Evolutionary conservation across 2,888 invertebrate genomes (phyloP).

Genomic region (Hypercompe scribonia): DNA sequence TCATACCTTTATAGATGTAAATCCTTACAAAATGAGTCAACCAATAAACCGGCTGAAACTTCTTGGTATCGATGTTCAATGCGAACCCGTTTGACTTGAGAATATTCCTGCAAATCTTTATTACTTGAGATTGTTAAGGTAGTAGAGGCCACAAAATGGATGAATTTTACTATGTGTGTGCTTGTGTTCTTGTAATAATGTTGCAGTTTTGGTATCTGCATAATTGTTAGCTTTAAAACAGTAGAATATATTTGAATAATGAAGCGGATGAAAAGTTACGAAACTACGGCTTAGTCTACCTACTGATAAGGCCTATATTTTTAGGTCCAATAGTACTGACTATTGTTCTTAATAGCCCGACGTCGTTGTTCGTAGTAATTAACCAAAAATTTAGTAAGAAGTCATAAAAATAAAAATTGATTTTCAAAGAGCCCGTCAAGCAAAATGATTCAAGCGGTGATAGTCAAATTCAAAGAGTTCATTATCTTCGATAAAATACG

Average conservation of each 20-base stretch:
- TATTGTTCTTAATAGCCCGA: not conserved
- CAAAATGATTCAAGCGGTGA: not conserved
- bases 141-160: not conserved
- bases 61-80: not conserved
- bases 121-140: not conserved
- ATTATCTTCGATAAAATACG: too few species aligned
- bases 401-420: not conserved
- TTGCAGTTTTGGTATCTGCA: not conserved
- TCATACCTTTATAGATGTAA: not conserved
- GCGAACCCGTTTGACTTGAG: not conserved
- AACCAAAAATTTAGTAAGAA: too few species aligned
- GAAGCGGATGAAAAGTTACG: not conserved
- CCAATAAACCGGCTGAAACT: slow-evolving; percentile 3
- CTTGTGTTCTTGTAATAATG: not conserved
- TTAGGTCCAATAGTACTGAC: not conserved
- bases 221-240: not conserved
- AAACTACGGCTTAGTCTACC: not conserved
- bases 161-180: not conserved
- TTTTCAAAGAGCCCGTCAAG: not conserved
- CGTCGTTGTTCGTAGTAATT: not conserved
- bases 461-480: slow-evolving; percentile 4
- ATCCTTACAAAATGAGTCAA: slow-evolving; percentile 7
- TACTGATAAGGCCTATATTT: too few species aligned
- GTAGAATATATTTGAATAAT: not conserved
- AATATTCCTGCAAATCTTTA: not conserved